phyloP scores from a whole-genome alignment of 2,113 vertebrate genomes.

The Ibidorhyncha struthersii region DNA sequence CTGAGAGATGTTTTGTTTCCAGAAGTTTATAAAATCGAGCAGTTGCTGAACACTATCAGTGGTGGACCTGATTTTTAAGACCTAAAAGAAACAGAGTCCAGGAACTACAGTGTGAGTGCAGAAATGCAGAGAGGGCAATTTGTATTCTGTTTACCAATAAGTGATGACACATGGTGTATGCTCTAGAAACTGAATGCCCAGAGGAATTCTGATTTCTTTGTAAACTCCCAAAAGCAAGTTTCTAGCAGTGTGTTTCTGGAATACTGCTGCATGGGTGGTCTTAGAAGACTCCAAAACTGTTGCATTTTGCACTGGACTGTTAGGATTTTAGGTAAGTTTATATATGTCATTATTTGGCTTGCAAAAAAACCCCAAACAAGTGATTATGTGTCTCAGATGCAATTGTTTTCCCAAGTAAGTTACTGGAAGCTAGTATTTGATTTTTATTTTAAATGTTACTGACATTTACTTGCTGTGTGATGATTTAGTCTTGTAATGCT shows the following conservation, averaged over 20 bases:
- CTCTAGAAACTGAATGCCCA: background rate
- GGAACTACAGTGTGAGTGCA: background rate
- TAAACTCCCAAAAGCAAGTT: background rate
- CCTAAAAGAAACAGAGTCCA: background rate
- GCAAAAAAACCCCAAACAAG: background rate
- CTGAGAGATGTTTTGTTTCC: background rate
- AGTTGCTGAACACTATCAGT: background rate
- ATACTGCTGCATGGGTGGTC: background rate
- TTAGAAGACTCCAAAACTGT: background rate
- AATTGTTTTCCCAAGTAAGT: background rate
- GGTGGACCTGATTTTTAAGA: background rate
- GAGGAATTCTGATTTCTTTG: constrained; percentile 4
- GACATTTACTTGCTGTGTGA: background rate
- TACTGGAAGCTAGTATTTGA: background rate
- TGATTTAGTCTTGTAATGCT: background rate
- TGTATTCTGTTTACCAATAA: background rate
- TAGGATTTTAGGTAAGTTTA: background rate
- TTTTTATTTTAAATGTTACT: background rate
- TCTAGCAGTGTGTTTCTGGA: background rate
- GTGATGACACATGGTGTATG: constrained; percentile 13
- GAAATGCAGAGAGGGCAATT: constrained; percentile 24
- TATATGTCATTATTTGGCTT: background rate
- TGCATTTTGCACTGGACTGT: background rate
- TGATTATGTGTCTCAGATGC: background rate
- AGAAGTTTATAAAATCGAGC: background rate